Conservation (phyloP, 2,797 vertebrate genomes). For the Poeciliopsis paucimaculata region DNA sequence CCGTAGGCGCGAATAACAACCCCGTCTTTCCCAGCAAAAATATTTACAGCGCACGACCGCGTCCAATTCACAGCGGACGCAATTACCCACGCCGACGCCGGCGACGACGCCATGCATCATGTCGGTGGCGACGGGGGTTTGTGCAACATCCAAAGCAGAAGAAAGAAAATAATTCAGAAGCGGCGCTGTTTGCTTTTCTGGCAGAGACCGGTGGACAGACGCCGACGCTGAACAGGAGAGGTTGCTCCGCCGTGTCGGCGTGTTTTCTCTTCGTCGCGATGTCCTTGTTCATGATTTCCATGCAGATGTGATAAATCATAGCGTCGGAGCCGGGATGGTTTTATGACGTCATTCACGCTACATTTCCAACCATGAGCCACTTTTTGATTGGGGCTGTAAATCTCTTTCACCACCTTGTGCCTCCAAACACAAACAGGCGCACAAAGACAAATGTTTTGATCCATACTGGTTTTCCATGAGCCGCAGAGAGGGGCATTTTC, state of each 20-base stretch:
- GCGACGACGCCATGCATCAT: conserved; percentile 70
- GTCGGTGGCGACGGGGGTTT: conserved; percentile 52
- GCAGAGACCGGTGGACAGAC: conserved; percentile 32
- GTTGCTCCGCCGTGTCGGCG: conserved; percentile 41
- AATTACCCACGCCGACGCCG: conserved; percentile 78
- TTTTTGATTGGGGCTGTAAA: conserved; percentile 85
- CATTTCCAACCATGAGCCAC: conserved; percentile 78
- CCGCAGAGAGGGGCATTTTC: background rate
- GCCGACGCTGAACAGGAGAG: conserved; percentile 53
- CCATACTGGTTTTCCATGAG: conserved; percentile 19
- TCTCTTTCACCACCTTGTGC: conserved; percentile 64
- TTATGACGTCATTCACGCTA: conserved; percentile 83
- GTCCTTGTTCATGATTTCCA: conserved; percentile 64
- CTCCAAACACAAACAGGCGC: conserved; percentile 22
- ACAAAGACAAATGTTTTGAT: conserved; percentile 46
- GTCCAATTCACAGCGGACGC: conserved; percentile 52
- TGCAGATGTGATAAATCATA: conserved; percentile 76
- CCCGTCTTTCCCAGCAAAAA: conserved; percentile 51
- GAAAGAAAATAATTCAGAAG: conserved; percentile 69
- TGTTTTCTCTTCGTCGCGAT: conserved; percentile 28
- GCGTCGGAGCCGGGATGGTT: conserved; percentile 73
- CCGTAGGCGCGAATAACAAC: conserved; percentile 44
- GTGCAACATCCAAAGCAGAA: conserved; percentile 67
- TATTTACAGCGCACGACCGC: conserved; percentile 56
- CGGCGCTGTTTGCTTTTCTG: conserved; percentile 66